A percentile compares a stretch with the other conserved stretches of the same genome.
These are phyloP conservation scores for Sussaba pulchella DNA, from an alignment of 2,888 invertebrate genomes.

Conservation along the genomic window DNA sequence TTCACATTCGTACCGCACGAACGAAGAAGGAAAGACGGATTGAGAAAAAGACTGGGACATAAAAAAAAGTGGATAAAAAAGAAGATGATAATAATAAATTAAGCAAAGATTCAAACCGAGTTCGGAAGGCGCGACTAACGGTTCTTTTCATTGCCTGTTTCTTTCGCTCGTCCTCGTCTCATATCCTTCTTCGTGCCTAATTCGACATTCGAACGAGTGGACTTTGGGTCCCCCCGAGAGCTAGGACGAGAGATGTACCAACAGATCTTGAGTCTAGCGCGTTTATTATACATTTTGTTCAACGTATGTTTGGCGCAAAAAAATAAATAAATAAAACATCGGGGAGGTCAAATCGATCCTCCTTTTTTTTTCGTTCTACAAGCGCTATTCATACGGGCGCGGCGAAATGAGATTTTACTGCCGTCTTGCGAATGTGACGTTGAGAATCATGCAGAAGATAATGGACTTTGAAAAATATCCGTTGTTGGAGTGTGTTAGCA, in stretches of 20 bases:
- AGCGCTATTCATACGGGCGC: too few species aligned
- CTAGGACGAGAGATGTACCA: neutral
- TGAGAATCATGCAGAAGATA: too few species aligned
- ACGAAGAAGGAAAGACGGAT: neutral
- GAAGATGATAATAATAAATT: slow-evolving; percentile 1
- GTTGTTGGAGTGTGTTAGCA: too few species aligned
- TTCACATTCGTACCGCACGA: slow-evolving; percentile 3
- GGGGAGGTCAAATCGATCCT: too few species aligned
- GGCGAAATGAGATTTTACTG: too few species aligned
- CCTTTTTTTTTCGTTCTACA: too few species aligned
- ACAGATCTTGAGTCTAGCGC: neutral
- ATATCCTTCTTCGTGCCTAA: neutral
- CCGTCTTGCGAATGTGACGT: too few species aligned
- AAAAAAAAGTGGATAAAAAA: neutral
- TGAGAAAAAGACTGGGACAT: slow-evolving; percentile 9
- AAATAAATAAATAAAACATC: too few species aligned
- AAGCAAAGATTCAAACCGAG: neutral
- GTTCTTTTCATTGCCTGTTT: slow-evolving; percentile 25
- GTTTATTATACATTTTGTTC: neutral
- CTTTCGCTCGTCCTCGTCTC: neutral
- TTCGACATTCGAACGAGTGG: neutral
- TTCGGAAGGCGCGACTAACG: slow-evolving; percentile 51
- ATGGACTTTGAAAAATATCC: too few species aligned
- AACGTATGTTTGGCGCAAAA: neutral
- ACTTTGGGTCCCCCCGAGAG: neutral